Base-by-base conservation (phyloP, 2,888 invertebrate species). In the Dryobota labecula region DNA sequence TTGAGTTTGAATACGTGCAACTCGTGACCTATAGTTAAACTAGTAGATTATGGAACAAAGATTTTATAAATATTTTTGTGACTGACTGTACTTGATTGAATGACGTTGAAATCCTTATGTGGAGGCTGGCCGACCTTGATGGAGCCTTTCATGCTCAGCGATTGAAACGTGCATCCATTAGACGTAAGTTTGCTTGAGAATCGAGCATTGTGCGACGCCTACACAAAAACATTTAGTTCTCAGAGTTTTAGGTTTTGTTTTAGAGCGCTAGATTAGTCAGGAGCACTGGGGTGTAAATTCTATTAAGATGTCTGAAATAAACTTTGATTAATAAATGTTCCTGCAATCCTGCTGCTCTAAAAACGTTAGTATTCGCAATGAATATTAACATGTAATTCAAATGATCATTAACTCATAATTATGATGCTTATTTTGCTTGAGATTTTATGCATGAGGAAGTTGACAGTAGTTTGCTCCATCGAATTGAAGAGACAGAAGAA, bases 91-190 rank as follows among this genome's bases (percentile, higher is more conserved):
- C 58, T 92, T 83, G 89, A 92, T 93, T 91, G 91, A 93, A 93
- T 94, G 87, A 85, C 88, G 85, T 75, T 77, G 80, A 64, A 57
- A 38, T 89, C 93, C 94, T 89, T 92, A 89, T 90, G 82, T 77
- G 90, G 92, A 87, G 87, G 85, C 87, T 86, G 65, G 87, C 77
- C 82, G 84, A 84, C 94, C 94, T 94, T 94, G 92, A 78, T 68
- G 67, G 63, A 78, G 75, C 80, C 79, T 84, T 82, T 75, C 60
- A 76, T 76, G 77, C 80, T 78, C 70, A 64, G 56, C 75, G 70
- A 79, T 67, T 79, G 82, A 69, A 84, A 73, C 78, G 78, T 82
- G 72, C 80, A 76, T 82, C 78, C 75, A 81, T 82, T 86, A 76
- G 75, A 61, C 61, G 70, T 64, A 41, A 49, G 41, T 27, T 38